Percentiles rank a stretch among this genome's conserved stretches.
Evolutionary conservation across 2,888 invertebrate species (phyloP).

Genomic region (Unio pictorum): DNA sequence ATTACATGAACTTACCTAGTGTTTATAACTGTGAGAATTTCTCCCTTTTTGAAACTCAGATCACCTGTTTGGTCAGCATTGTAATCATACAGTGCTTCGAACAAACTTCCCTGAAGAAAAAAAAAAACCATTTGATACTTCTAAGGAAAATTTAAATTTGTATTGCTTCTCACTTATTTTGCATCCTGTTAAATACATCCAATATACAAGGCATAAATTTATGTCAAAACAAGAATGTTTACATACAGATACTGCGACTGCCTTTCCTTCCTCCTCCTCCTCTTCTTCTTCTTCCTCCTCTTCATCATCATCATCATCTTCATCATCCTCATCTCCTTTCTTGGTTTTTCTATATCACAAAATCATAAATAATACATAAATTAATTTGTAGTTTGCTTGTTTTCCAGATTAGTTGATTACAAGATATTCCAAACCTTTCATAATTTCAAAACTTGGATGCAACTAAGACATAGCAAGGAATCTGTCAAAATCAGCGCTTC

Average conservation of each 20-base stretch:
- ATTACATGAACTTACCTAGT: slow-evolving; percentile 46
- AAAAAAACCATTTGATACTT: neutral
- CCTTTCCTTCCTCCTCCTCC: slow-evolving; percentile 31
- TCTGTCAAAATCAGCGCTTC: too few relatives aligned
- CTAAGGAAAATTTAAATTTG: too few relatives aligned
- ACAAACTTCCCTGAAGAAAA: slow-evolving; percentile 44
- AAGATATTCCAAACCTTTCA: too few relatives aligned
- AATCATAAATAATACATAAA: neutral
- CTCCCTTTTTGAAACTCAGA: slow-evolving; percentile 61
- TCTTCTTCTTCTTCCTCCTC: slow-evolving; percentile 29
- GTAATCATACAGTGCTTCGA: slow-evolving; percentile 61
- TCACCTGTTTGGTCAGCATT: slow-evolving; percentile 60
- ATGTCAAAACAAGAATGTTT: too few relatives aligned
- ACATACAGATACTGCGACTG: slow-evolving; percentile 15
- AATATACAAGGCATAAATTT: too few relatives aligned
- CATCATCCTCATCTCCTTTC: slow-evolving; percentile 33
- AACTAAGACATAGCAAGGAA: too few relatives aligned
- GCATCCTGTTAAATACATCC: too few relatives aligned
- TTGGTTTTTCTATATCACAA: slow-evolving; percentile 10
- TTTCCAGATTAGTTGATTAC: too few relatives aligned
- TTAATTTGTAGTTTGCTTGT: neutral
- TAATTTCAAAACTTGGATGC: too few relatives aligned
- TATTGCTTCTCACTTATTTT: too few relatives aligned
- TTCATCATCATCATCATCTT: slow-evolving; percentile 34
- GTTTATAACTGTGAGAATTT: slow-evolving; percentile 60